Conservation (phyloP, 1,140 invertebrate species). For the Cydia splendana region DNA sequence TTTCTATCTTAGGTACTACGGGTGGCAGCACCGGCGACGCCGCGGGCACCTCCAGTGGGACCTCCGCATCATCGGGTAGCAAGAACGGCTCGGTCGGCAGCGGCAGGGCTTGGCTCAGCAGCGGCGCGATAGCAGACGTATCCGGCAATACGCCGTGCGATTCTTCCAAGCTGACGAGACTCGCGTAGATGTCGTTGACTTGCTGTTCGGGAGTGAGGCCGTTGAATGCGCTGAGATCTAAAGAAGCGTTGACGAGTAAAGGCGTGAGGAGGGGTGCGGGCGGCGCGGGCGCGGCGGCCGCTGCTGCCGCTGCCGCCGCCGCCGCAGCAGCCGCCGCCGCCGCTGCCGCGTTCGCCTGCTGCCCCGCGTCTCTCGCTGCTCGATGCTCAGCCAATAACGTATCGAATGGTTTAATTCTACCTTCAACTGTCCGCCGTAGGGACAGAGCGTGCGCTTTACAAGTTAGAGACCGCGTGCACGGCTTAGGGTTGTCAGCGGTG, state of each 20-base stretch:
- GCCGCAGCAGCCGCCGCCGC: conserved; percentile 37
- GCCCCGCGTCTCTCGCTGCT: conserved; percentile 75
- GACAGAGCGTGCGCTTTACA: conserved; percentile 92
- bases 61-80: conserved; percentile 58
- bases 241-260: conserved; percentile 59
- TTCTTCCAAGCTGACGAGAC: conserved; percentile 64
- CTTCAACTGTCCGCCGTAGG: conserved; percentile 85
- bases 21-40: conserved; percentile 44
- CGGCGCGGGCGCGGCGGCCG: conserved; percentile 35
- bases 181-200: conserved; percentile 69
- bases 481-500: conserved; percentile 84
- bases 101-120: conserved; percentile 60
- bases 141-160: conserved; percentile 58
- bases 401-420: conserved; percentile 89
- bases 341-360: conserved; percentile 37
- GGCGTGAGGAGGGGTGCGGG: conserved; percentile 42
- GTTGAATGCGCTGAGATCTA: conserved; percentile 62
- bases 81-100: conserved; percentile 55
- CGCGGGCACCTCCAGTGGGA: conserved; percentile 46
- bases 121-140: conserved; percentile 59
- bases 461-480: conserved; percentile 90
- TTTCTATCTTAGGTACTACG: neutral
- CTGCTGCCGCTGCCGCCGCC: conserved; percentile 32
- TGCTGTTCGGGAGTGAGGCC: conserved; percentile 66
- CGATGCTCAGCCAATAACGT: conserved; percentile 88